Conservation (phyloP, 2,113 vertebrate genomes). For the Bothrops jararaca region DNA sequence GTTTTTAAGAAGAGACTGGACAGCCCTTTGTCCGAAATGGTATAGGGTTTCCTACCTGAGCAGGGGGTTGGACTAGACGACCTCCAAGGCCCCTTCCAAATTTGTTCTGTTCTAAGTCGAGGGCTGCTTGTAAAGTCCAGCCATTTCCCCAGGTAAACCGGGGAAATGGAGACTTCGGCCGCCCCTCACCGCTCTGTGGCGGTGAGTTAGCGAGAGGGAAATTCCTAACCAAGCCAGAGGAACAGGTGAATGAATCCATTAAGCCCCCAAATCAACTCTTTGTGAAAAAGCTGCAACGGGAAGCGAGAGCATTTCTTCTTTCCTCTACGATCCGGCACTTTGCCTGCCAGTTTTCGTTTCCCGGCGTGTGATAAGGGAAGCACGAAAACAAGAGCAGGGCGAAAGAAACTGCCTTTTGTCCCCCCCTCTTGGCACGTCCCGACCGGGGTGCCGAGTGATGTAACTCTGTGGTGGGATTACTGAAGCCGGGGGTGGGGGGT, state of each 20-base stretch:
- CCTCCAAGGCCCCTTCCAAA: too few species aligned
- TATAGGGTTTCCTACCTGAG: too few species aligned
- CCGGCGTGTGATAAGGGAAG: background rate
- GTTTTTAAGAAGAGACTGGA: too few species aligned
- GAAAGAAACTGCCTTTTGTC: background rate
- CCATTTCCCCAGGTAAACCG: too few species aligned
- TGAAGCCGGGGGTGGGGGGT: conserved; percentile 6
- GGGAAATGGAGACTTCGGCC: too few species aligned
- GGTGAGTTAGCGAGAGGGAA: too few species aligned
- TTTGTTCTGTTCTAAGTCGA: too few species aligned
- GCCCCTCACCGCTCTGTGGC: too few species aligned
- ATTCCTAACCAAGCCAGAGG: too few species aligned
- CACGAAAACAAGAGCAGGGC: background rate
- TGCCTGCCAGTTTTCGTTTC: conserved; percentile 21
- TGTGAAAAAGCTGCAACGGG: background rate
- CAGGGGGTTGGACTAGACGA: too few species aligned
- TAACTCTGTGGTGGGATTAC: conserved; percentile 20
- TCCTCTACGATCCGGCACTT: background rate
- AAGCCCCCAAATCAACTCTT: background rate
- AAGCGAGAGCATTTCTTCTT: background rate
- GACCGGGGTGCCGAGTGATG: conserved; percentile 12
- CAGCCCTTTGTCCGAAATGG: too few species aligned
- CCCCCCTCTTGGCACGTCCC: background rate
- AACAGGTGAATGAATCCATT: background rate
- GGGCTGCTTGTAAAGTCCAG: too few species aligned